phyloP scores from a whole-genome alignment of 2,888 invertebrate species.

The Xylophagus ater region DNA sequence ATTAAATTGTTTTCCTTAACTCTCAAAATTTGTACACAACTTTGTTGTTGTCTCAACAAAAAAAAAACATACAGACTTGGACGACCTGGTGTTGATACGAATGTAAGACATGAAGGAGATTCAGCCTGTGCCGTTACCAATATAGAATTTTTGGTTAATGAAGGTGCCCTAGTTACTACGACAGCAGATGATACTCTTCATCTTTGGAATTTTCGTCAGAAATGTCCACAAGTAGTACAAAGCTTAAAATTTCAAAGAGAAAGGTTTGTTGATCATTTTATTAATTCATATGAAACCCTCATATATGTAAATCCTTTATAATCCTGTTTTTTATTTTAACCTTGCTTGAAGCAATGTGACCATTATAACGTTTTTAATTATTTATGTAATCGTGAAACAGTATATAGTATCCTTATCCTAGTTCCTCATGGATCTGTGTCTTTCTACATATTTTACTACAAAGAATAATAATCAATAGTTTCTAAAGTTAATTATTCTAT shows the following conservation, averaged over 20 bases:
- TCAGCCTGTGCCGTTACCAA: conserved; percentile 59
- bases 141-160: conserved; percentile 90
- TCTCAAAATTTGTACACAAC: too few species aligned
- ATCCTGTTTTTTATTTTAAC: too few species aligned
- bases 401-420: too few species aligned
- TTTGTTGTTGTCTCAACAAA: conserved; percentile 33
- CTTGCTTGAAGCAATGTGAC: too few species aligned
- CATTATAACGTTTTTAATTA: too few species aligned
- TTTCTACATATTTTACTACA: too few species aligned
- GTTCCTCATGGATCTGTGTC: too few species aligned
- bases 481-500: background rate
- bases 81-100: conserved; percentile 92
- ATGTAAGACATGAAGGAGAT: conserved; percentile 71
- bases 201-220: conserved; percentile 95
- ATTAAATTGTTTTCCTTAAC: conserved; percentile 26
- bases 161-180: conserved; percentile 90
- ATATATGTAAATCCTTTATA: too few species aligned
- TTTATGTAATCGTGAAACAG: too few species aligned
- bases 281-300: too few species aligned
- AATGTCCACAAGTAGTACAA: conserved; percentile 88
- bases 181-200: conserved; percentile 94
- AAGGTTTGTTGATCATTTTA: conserved; percentile 51
- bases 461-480: background rate
- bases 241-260: conserved; percentile 95
- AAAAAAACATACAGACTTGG: conserved; percentile 61